Conservation (phyloP, 2,888 invertebrate genomes). For the Cyrtodaria siliqua region DNA sequence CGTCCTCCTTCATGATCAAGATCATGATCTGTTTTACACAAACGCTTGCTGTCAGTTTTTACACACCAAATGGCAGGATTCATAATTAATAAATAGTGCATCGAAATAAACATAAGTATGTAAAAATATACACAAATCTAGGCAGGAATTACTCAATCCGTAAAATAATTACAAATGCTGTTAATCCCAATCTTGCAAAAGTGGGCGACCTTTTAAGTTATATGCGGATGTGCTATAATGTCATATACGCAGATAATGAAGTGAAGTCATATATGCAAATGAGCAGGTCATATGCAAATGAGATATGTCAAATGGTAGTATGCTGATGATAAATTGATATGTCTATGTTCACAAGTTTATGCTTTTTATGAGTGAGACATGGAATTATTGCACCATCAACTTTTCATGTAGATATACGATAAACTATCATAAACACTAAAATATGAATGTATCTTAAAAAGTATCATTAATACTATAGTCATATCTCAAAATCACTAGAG, state of each 20-base stretch:
- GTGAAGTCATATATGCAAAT: slow-evolving; percentile 20
- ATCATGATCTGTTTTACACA: neutral
- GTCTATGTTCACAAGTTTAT: slow-evolving; percentile 1
- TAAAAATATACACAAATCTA: slow-evolving; percentile 25
- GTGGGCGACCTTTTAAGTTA: neutral
- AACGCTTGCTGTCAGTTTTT: neutral
- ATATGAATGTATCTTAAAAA: slow-evolving; percentile 27
- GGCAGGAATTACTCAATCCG: slow-evolving; percentile 42
- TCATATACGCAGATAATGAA: neutral
- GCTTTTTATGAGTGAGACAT: slow-evolving; percentile 33
- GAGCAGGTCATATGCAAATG: slow-evolving; percentile 17
- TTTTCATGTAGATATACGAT: slow-evolving; percentile 24
- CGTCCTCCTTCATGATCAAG: slow-evolving; percentile 7
- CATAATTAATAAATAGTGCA: slow-evolving; percentile 43
- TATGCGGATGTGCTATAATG: too few relatives aligned
- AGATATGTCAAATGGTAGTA: neutral
- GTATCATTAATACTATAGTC: slow-evolving; percentile 22
- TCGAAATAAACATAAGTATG: slow-evolving; percentile 15
- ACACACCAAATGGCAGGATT: slow-evolving; percentile 46
- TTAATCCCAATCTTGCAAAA: neutral
- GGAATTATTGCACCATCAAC: slow-evolving; percentile 48
- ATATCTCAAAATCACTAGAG: slow-evolving; percentile 5
- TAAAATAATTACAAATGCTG: slow-evolving; percentile 15
- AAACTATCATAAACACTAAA: slow-evolving; percentile 16
- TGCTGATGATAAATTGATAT: slow-evolving; percentile 8